Conservation (phyloP, 2,113 vertebrate genomes). For the Hemibagrus wyckioides region DNA sequence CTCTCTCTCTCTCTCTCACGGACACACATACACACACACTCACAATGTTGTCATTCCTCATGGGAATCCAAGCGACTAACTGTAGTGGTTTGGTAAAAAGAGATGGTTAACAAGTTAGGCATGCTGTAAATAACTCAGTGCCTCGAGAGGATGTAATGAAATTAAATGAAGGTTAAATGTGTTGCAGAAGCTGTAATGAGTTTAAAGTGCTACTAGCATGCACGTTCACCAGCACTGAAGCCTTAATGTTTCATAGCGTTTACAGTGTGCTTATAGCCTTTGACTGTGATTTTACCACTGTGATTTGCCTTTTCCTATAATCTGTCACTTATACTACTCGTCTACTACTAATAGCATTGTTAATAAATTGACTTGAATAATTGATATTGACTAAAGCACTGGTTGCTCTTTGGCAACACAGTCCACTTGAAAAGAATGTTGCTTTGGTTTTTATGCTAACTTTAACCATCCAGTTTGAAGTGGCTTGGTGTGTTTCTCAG, state of each 20-base stretch:
- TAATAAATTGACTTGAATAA: neutral
- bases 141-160: neutral
- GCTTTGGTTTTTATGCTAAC: no score
- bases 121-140: neutral
- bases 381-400: neutral
- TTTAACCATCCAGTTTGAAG: no score
- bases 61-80: neutral
- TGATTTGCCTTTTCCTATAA: neutral
- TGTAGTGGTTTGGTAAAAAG: neutral
- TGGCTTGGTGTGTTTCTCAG: no score
- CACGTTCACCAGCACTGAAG: neutral
- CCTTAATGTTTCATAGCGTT: neutral
- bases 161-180: slow-evolving; percentile 2
- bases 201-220: neutral
- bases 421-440: no score
- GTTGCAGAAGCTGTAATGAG: neutral
- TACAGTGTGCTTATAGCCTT: neutral
- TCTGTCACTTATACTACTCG: neutral
- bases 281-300: neutral
- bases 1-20: neutral
- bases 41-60: neutral
- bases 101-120: neutral
- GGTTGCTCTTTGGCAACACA: neutral
- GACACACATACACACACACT: no score
- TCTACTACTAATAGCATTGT: neutral